These are phyloP conservation scores for Platycheirus rosarum DNA, from an alignment of 2,888 invertebrate species.

Conservation along the genomic window DNA sequence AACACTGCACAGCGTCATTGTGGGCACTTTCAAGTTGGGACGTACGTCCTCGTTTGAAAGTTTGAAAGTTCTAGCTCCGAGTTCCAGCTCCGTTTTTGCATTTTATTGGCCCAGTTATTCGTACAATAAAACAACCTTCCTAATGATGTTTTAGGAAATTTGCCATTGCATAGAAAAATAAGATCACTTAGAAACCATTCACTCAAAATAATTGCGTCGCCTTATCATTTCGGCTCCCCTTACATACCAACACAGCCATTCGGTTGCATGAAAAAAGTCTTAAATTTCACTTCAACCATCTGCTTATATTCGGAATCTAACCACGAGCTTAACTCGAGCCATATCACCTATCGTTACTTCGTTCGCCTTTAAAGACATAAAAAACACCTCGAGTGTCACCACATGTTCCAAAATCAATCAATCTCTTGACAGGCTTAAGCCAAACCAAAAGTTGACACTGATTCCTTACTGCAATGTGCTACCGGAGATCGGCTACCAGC, in stretches of 20 bases:
- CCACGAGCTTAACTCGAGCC: constrained; percentile 66
- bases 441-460: constrained; percentile 71
- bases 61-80: no score
- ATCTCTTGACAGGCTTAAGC: constrained; percentile 60
- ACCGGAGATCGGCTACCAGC: constrained; percentile 67
- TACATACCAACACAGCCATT: constrained; percentile 36
- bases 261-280: constrained; percentile 45
- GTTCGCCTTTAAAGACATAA: neutral
- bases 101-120: no score
- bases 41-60: no score
- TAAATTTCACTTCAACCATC: constrained; percentile 38
- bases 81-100: no score
- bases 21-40: no score
- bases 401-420: constrained; percentile 71
- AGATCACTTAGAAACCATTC: constrained; percentile 58
- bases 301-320: constrained; percentile 34
- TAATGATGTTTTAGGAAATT: no score
- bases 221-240: constrained; percentile 47
- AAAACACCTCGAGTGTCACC: constrained; percentile 58
- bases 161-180: constrained; percentile 23
- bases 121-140: no score
- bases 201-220: constrained; percentile 23
- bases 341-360: constrained; percentile 32
- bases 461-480: constrained; percentile 70
- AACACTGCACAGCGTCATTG: no score